Evolutionary conservation across 1,140 invertebrate genomes (phyloP), one percentile per base, ranked within the genome.

Genomic region (Bilobella aurantiaca): DNA sequence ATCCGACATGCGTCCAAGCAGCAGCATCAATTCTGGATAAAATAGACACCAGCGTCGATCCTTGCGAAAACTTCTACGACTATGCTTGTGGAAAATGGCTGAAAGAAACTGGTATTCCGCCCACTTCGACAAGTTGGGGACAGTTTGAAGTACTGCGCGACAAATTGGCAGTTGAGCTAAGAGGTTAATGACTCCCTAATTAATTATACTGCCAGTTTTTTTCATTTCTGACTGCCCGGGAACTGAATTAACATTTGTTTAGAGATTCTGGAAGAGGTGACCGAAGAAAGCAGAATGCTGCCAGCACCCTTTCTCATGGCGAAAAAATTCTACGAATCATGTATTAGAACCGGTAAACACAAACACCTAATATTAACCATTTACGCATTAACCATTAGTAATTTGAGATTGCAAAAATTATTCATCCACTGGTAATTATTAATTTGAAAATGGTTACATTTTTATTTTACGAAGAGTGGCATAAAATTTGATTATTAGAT

Each of bases 41-140:
- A 14, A 65, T 71, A 32, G 63, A 71, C 32, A 31, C 34, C 16
- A 23, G 42, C 27, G 67, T 73, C 23, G 68, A 76, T 61, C 76
- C 76, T 23, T 77, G 76, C 68, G 65, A 74, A 16, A 72, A 78
- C 65, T 78, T 78, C 67, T 78, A 74, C 65, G 66, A 78, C 61
- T 78, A 74, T 68, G 73, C 76, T 3, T 78, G 77, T 72, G 77
- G 77, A 18, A 68, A 71, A 25, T 78, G 76, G 77, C 64, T 73
- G 5, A 60, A 68, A 28, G 65, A 71, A 14, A 74, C 73, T 67
- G 71, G 72, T 16, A 68, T 76, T 29, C 74, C 69, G 8, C 53
- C 57, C 16, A 57, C 66, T 0, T 65, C 1, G 63, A 72, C 49
- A 57, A 66, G 57, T 66, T 74, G 66, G 73, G 63, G 42, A 58